Conservation (phyloP, 2,113 vertebrate genomes). For the Percopsis transmontana region DNA sequence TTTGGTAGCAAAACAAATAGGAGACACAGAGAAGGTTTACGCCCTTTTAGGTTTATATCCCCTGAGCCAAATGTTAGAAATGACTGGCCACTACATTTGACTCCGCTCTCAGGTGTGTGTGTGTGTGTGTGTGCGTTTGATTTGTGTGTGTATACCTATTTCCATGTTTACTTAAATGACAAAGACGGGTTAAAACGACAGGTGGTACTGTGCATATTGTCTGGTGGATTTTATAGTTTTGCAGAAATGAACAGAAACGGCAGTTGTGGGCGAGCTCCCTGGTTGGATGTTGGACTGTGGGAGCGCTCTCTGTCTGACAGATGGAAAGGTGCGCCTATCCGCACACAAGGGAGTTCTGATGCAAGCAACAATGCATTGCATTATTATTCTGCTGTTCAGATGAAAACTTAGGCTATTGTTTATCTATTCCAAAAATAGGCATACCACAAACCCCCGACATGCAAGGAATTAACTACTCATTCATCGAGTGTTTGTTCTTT, state of each 20-base stretch:
- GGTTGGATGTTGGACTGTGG: too few species aligned
- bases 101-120: slow-evolving; percentile 7
- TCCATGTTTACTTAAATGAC: too few species aligned
- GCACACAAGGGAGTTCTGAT: too few species aligned
- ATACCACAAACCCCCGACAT: neutral
- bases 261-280: too few species aligned
- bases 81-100: neutral
- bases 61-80: slow-evolving; percentile 19
- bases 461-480: neutral
- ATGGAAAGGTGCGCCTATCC: too few species aligned
- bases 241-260: too few species aligned
- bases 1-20: slow-evolving; percentile 60
- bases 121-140: neutral
- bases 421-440: neutral
- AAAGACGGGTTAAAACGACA: too few species aligned
- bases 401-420: neutral
- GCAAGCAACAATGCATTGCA: neutral
- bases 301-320: too few species aligned
- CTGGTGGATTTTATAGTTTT: too few species aligned
- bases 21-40: slow-evolving; percentile 18
- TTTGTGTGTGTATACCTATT: neutral
- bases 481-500: neutral
- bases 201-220: too few species aligned
- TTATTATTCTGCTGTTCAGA: neutral
- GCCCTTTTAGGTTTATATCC: slow-evolving; percentile 40